Evolutionary conservation across 2,797 vertebrate genomes (phyloP), one percentile per base, ranked within the genome.

Genomic region (Enteromius trimaculatus): DNA sequence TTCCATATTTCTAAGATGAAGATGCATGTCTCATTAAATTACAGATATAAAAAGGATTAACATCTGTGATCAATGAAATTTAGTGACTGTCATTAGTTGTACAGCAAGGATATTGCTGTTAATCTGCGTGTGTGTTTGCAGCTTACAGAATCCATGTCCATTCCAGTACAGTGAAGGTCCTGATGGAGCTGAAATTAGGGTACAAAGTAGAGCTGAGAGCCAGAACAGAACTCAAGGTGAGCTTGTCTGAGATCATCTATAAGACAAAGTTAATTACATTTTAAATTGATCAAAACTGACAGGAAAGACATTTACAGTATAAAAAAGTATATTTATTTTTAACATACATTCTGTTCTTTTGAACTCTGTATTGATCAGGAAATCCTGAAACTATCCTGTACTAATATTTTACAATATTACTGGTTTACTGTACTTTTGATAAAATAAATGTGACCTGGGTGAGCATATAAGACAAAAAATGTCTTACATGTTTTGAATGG

Each of bases 91-190:
- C 1, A 3, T 68, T 31, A 29, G 14, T 42, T 70, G 10, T 42
- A 14, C 29, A 29, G 69, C 34, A 76, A 58, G n/a, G 13, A 69
- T 58, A 80, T 31, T n/a, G n/a, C 10, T 69, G 34, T 69, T 42
- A 80, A 23, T 55, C 23, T 68, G 3, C 13, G 0, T 77, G 42
- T 51, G 42, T 75, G 49, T 42, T 64, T 82, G 16, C 88, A 98
- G 97, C 96, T 62, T 96, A 96, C 90, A 93, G 95, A 88, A 98
- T 98, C 90, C 97, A 97, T 7, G 88, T 97, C 83, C 97, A 97
- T 88, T 89, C 96, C 89, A 96, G 94, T 53, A 98, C 95, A 0
- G 95, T 96, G 81, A 91, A 94, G 82, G 93, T 95, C 0, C 95
- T 98, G 68, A 39, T 0, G 70, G 91, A 90, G 16, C 90, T 98